Base-by-base conservation (phyloP, 2,888 invertebrate genomes). In the Trichogramma dendrolimi region DNA sequence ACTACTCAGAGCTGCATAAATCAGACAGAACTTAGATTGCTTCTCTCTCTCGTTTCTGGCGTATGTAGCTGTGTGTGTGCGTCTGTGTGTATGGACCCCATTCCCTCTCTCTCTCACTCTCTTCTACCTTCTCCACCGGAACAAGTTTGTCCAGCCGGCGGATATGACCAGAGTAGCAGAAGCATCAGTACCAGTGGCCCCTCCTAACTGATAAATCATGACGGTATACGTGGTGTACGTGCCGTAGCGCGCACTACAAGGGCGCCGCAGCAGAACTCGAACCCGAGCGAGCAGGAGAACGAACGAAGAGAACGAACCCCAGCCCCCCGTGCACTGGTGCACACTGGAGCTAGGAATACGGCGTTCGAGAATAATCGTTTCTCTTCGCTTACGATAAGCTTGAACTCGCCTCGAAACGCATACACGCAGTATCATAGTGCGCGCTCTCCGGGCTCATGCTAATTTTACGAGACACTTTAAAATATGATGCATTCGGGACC, bases 171-270 rank as follows among this genome's bases (percentile, higher is more conserved):
- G 27, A 44, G 49, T 40, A 55, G 40, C 51, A 4, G 7, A 38
- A 8, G 42, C 43, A 6, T 10, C 8, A 38, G 10, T 54, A 7
- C 41, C 53, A n/a, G 38, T 14, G 6, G 7, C 7, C 40, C 5
- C 6, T 5, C 55, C 51, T 60, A 55, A 60, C 55, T 55, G 60
- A 60, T 60, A 60, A 60, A 60, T 60, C 60, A 60, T 55, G 60
- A 55, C 51, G 39, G 53, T 27, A 27, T 41, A 5, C 41, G 58
- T 41, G 41, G 44, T 44, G 51, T 46, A 46, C 43, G 44, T 11
- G 52, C 27, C 27, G 27, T 27, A 27, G 27, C 27, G 27, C 27
- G 27, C 27, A 27, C 27, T 27, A 10, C 46, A 10, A 46, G 46
- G n/a, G n/a, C 46, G 46, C 11, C 10, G 10, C 8, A 8, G 8